These are phyloP conservation scores for Arctocebus calabarensis DNA, from an alignment of 2,797 vertebrate species.

Conservation along the genomic window DNA sequence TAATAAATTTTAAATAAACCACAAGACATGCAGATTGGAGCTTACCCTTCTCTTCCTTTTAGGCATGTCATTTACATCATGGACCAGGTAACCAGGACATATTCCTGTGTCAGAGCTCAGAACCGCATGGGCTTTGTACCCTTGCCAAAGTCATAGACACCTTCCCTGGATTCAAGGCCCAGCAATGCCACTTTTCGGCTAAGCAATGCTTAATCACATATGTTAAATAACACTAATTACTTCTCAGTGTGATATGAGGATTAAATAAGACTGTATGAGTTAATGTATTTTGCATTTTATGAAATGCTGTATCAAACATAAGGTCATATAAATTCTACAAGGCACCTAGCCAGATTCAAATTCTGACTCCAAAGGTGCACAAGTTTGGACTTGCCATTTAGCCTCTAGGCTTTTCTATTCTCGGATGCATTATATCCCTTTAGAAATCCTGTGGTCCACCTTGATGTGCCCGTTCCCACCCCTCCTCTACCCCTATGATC, in stretches of 20 bases:
- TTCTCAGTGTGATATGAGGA: neutral
- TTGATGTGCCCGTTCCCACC: neutral
- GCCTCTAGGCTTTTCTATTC: neutral
- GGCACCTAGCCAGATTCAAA: neutral
- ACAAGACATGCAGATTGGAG: neutral
- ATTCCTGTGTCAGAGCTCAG: neutral
- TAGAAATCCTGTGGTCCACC: neutral
- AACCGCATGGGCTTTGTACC: neutral
- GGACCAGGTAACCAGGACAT: neutral
- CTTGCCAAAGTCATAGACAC: neutral
- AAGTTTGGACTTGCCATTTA: neutral
- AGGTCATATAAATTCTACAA: neutral
- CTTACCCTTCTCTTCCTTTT: neutral
- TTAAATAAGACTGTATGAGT: neutral
- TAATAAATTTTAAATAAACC: neutral
- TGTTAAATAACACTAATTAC: neutral
- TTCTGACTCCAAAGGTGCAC: neutral
- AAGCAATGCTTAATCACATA: neutral
- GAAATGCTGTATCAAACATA: neutral
- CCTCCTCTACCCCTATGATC: neutral
- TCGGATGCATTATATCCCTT: neutral
- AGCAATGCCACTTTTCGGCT: neutral
- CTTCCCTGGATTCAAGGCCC: neutral
- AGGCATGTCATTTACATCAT: neutral
- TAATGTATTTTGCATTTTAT: neutral